Conservation (phyloP, 2,888 invertebrate species). For the Tachina lurida region DNA sequence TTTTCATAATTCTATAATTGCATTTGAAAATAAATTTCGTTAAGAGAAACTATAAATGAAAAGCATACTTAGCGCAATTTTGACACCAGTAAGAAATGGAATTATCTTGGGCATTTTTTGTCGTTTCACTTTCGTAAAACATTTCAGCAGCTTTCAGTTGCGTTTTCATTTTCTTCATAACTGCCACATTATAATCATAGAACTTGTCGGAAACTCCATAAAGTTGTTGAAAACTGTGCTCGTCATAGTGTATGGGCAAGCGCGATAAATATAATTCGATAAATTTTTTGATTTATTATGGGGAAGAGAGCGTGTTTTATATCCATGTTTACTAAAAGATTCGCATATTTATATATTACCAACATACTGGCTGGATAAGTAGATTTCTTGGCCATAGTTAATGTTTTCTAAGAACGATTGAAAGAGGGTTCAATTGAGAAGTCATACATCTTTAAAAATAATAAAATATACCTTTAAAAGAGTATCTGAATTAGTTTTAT, state of each 20-base stretch:
- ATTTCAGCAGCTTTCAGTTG: slow-evolving; percentile 86
- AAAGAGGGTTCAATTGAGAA: neutral
- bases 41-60: neutral
- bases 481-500: slow-evolving; percentile 86
- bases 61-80: slow-evolving; percentile 81
- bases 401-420: slow-evolving; percentile 84
- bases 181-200: slow-evolving; percentile 88
- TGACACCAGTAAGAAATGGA: slow-evolving; percentile 79
- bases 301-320: slow-evolving; percentile 88
- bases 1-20: slow-evolving; percentile 84
- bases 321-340: slow-evolving; percentile 88
- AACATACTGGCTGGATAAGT: slow-evolving; percentile 85
- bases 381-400: slow-evolving; percentile 84
- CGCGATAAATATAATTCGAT: slow-evolving; percentile 88
- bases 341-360: slow-evolving; percentile 89
- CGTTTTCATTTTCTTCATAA: slow-evolving; percentile 88
- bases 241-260: slow-evolving; percentile 82
- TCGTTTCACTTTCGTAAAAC: slow-evolving; percentile 84
- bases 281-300: slow-evolving; percentile 90
- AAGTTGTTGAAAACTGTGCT: slow-evolving; percentile 75
- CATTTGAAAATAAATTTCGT: neutral
- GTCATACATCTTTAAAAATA: neutral
- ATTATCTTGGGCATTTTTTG: slow-evolving; percentile 81
- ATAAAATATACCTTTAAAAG: slow-evolving; percentile 86
- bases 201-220: slow-evolving; percentile 89